Evolutionary conservation across 2,113 vertebrate genomes (phyloP).

Genomic region (Pelecanoides urinatrix): DNA sequence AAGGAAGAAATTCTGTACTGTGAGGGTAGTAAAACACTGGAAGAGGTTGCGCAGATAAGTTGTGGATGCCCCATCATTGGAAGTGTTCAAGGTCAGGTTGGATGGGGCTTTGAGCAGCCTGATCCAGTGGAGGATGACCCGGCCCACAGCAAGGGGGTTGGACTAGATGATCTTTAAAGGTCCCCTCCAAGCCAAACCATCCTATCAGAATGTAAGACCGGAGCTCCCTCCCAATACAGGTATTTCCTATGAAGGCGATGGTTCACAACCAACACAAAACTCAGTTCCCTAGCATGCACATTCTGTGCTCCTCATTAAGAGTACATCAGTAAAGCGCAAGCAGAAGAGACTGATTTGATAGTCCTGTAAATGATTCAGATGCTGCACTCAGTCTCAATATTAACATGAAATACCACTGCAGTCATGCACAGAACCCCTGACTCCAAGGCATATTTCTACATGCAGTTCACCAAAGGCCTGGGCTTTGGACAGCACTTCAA

Average conservation of each 20-base stretch:
- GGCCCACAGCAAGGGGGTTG: not conserved
- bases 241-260: not conserved
- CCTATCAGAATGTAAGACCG: not conserved
- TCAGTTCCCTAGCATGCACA: not conserved
- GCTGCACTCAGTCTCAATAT: not conserved
- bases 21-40: not conserved
- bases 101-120: not conserved
- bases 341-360: not conserved
- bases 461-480: not conserved
- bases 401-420: not conserved
- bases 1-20: not conserved
- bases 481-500: constrained; percentile 4
- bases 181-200: not conserved
- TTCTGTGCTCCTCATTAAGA: not conserved
- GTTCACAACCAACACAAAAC: not conserved
- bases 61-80: too few species aligned
- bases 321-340: not conserved
- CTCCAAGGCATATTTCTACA: not conserved
- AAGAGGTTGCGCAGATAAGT: rapidly evolving
- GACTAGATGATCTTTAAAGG: not conserved
- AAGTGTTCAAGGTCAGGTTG: not conserved
- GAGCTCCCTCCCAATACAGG: not conserved
- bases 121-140: not conserved
- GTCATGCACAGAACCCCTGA: not conserved
- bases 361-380: not conserved